These are phyloP conservation scores for Callimorpha dominula DNA, from an alignment of 2,888 invertebrate species.

Conservation along the genomic window DNA sequence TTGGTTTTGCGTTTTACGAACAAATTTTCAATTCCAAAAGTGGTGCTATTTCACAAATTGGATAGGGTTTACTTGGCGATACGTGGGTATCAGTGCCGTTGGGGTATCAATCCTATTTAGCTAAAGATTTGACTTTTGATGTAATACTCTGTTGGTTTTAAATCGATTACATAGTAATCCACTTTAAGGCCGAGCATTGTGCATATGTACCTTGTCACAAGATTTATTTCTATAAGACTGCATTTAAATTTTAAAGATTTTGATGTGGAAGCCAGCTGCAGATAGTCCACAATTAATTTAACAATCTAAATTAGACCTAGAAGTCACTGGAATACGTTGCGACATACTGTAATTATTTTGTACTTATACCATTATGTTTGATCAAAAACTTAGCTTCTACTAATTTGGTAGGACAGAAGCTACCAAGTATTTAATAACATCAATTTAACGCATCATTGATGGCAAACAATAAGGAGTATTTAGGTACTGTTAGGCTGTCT, in stretches of 20 bases:
- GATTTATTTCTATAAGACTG: not conserved
- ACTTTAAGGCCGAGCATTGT: not conserved
- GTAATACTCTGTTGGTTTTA: not conserved
- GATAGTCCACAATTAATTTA: too few relatives aligned
- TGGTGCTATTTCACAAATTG: not conserved
- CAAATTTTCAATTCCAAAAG: not conserved
- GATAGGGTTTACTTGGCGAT: not conserved
- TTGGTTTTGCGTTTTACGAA: not conserved
- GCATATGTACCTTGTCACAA: not conserved
- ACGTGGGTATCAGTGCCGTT: not conserved
- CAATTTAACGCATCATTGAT: constrained; percentile 14
- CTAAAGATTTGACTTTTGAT: not conserved
- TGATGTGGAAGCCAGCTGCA: too few relatives aligned
- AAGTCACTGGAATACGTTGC: not conserved
- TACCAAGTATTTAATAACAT: not conserved
- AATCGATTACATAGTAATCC: not conserved
- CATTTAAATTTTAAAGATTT: too few relatives aligned
- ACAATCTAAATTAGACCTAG: not conserved
- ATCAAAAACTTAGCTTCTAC: not conserved
- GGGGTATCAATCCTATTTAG: not conserved
- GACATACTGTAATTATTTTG: not conserved
- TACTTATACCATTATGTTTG: not conserved
- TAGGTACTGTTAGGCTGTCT: not conserved
- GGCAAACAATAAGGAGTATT: not conserved
- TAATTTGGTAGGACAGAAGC: constrained; percentile 8